A percentile compares a stretch with the other conserved stretches of the same genome.
phyloP scores from a whole-genome alignment of 64 coral and sea anemone species.

The Stylophora pistillata region DNA sequence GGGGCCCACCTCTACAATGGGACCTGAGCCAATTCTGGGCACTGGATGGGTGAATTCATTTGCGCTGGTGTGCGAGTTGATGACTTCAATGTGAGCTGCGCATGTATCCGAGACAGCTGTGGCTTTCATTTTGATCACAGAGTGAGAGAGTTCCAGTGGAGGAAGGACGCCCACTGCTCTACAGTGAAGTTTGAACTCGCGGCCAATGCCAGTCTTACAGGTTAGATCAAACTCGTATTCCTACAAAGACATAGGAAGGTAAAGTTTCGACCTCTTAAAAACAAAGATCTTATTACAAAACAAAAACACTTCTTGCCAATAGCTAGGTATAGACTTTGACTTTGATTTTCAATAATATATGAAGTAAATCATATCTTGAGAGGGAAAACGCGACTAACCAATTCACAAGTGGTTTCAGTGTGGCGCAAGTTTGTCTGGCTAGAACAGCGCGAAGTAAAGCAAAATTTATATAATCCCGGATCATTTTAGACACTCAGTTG shows the following conservation, averaged over 20 bases:
- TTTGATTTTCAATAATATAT: too few relatives aligned
- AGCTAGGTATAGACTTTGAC: too few relatives aligned
- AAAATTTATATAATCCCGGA: background rate
- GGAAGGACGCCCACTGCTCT: constrained; percentile 85
- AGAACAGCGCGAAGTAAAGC: too few relatives aligned
- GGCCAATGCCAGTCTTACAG: constrained; percentile 94
- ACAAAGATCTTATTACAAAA: too few relatives aligned
- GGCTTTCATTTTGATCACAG: constrained; percentile 89
- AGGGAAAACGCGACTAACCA: too few relatives aligned
- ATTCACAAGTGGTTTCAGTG: too few relatives aligned
- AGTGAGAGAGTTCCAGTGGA: constrained; percentile 83
- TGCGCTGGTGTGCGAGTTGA: constrained; percentile 87
- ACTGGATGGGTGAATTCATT: constrained; percentile 98
- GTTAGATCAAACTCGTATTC: constrained; percentile 88
- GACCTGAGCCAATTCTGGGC: constrained; percentile 84
- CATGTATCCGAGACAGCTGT: constrained; percentile 89
- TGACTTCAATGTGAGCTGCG: constrained; percentile 77
- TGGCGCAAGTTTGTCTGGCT: too few relatives aligned
- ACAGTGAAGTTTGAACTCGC: constrained; percentile 86
- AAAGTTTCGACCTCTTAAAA: too few relatives aligned
- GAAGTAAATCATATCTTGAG: too few relatives aligned
- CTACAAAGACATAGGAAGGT: constrained; percentile 1
- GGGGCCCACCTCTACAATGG: constrained; percentile 93
- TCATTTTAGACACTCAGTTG: too few relatives aligned
- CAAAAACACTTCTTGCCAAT: too few relatives aligned